These are phyloP conservation scores for Drosophila anceps DNA, from an alignment of 2,888 invertebrate species.

Conservation along the genomic window DNA sequence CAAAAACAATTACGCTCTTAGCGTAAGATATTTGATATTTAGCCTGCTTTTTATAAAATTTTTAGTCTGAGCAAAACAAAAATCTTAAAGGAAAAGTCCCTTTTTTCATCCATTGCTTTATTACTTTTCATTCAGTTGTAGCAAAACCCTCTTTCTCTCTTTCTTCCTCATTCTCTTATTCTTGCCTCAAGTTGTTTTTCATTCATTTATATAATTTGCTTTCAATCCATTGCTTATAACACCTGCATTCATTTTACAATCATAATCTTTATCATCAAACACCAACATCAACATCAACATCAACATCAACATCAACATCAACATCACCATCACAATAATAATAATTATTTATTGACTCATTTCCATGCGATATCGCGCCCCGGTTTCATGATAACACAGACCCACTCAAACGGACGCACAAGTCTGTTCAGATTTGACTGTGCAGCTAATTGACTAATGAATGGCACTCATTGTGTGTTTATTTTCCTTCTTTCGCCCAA, in stretches of 20 bases:
- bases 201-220: slow-evolving; percentile 9
- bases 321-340: slow-evolving; percentile 5
- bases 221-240: not conserved
- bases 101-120: not conserved
- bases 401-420: slow-evolving; percentile 30
- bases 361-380: slow-evolving; percentile 60
- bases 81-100: no score
- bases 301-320: no score
- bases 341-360: slow-evolving; percentile 52
- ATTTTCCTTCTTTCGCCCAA: slow-evolving; percentile 17
- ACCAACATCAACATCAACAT: slow-evolving; percentile 5
- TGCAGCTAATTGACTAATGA: slow-evolving; percentile 62
- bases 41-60: not conserved
- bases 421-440: slow-evolving; percentile 46
- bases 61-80: not conserved
- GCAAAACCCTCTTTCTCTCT: no score
- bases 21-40: no score
- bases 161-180: not conserved
- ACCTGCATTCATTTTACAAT: slow-evolving; percentile 34
- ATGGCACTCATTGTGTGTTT: slow-evolving; percentile 62
- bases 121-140: not conserved
- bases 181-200: not conserved
- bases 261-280: slow-evolving; percentile 17
- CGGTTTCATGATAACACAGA: slow-evolving; percentile 44
- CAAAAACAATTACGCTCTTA: not conserved